These are phyloP conservation scores for Tubiluchus corallicola DNA, from an alignment of 2,888 invertebrate genomes.

Conservation along the genomic window DNA sequence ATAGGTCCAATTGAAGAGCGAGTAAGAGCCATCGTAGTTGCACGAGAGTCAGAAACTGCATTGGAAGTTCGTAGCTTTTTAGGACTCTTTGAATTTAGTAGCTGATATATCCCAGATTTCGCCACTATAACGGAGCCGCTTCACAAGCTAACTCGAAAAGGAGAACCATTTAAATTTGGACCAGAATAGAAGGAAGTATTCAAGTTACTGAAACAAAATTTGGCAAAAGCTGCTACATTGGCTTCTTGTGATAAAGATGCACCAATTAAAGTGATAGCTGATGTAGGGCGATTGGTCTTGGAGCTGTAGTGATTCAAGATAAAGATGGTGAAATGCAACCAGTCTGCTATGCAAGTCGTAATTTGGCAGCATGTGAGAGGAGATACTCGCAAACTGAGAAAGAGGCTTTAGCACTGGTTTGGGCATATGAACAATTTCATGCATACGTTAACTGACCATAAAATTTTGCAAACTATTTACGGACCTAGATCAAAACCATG, in stretches of 20 bases:
- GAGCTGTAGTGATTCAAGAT: conserved; percentile 6
- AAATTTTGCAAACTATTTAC: conserved; percentile 22
- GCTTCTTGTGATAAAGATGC: conserved; percentile 7
- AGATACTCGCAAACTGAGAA: conserved; percentile 27
- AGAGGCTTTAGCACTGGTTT: conserved; percentile 20
- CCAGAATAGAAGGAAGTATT: no score
- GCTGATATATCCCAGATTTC: no score
- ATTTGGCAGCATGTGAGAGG: conserved; percentile 20
- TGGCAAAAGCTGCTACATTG: background rate
- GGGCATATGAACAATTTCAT: conserved; percentile 1
- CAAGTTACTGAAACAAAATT: background rate
- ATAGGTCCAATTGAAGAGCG: no score
- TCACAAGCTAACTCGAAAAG: no score
- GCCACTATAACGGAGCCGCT: no score
- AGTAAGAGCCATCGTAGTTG: no score
- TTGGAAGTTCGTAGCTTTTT: no score
- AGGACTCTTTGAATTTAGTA: no score
- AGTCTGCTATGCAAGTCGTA: conserved; percentile 23
- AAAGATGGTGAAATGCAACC: conserved; percentile 16
- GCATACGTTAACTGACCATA: background rate
- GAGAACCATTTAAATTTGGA: no score
- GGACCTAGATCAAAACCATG: conserved; percentile 16
- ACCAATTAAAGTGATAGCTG: conserved; percentile 6
- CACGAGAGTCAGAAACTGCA: no score
- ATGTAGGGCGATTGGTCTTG: conserved; percentile 6